A percentile compares a stretch with the other conserved stretches of the same genome.
Evolutionary conservation across 2,113 vertebrate genomes (phyloP).

Genomic region (Podocnemis expansa): DNA sequence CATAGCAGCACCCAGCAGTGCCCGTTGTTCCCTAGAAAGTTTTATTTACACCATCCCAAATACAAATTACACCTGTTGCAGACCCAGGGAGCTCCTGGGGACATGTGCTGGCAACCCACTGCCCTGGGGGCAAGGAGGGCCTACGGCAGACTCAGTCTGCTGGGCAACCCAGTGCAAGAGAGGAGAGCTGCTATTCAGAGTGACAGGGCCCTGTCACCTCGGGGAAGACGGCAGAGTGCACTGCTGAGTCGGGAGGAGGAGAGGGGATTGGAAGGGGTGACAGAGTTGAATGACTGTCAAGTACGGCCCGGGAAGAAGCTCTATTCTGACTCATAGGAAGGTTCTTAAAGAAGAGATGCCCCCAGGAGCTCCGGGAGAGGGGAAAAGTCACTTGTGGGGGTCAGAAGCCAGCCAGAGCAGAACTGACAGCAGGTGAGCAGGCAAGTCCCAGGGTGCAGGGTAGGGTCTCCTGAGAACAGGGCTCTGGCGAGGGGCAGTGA

Average conservation of each 20-base stretch:
- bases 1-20: background rate
- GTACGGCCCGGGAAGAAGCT: background rate
- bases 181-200: background rate
- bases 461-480: too few species aligned
- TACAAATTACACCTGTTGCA: background rate
- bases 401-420: too few species aligned
- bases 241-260: too few species aligned
- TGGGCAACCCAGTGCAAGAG: background rate
- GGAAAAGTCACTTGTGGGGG: too few species aligned
- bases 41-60: background rate
- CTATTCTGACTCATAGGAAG: background rate
- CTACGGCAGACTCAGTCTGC: background rate
- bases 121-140: too few species aligned
- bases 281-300: background rate
- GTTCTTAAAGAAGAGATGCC: background rate
- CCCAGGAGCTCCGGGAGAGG: background rate
- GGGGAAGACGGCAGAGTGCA: background rate
- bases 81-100: background rate
- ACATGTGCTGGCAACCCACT: background rate
- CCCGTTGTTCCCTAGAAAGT: background rate
- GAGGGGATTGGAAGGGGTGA: background rate
- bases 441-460: too few species aligned
- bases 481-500: too few species aligned
- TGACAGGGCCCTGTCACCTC: background rate
- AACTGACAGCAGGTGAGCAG: too few species aligned